Percentiles rank a stretch among this genome's conserved stretches.
phyloP scores from a whole-genome alignment of 2,113 vertebrate genomes.

The Protobothrops mucrosquamatus region DNA sequence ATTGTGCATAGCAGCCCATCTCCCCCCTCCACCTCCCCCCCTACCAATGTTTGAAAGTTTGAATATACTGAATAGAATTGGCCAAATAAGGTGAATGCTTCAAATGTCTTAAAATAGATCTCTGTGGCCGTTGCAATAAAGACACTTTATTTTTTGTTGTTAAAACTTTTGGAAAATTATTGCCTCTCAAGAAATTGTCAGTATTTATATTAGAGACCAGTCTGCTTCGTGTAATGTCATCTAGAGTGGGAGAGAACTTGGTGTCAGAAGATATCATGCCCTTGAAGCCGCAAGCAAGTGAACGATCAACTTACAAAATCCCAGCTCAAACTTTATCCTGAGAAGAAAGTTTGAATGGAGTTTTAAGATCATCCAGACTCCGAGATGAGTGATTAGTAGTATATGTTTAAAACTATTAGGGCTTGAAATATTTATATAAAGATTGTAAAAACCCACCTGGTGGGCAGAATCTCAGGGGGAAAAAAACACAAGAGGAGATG shows the following conservation, averaged over 20 bases:
- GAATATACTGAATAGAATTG: conserved; percentile 11
- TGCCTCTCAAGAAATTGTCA: conserved; percentile 43
- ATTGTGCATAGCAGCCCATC: background rate
- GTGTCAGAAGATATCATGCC: conserved; percentile 25
- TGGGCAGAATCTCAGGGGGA: conserved; percentile 16
- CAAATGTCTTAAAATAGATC: conserved; percentile 24
- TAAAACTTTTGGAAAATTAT: conserved; percentile 29
- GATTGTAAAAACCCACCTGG: conserved; percentile 46
- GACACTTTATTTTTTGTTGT: conserved; percentile 41
- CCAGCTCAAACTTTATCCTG: conserved; percentile 33
- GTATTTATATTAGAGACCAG: conserved; percentile 30
- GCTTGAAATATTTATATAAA: conserved; percentile 45
- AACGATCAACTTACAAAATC: conserved; percentile 34
- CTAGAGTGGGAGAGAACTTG: conserved; percentile 8
- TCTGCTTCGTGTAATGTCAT: conserved; percentile 28
- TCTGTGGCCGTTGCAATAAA: conserved; percentile 26
- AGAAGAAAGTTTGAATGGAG: conserved; percentile 38
- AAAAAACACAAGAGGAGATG: background rate
- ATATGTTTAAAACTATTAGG: conserved; percentile 42
- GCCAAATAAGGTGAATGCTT: conserved; percentile 17
- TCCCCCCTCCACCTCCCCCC: background rate
- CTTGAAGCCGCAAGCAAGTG: conserved; percentile 37
- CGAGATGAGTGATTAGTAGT: conserved; percentile 39
- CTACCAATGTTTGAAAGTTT: background rate
- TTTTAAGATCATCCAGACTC: conserved; percentile 45